These are phyloP conservation scores for Phylloscopus trochiloides DNA, from an alignment of 2,113 vertebrate genomes.

Conservation along the genomic window DNA sequence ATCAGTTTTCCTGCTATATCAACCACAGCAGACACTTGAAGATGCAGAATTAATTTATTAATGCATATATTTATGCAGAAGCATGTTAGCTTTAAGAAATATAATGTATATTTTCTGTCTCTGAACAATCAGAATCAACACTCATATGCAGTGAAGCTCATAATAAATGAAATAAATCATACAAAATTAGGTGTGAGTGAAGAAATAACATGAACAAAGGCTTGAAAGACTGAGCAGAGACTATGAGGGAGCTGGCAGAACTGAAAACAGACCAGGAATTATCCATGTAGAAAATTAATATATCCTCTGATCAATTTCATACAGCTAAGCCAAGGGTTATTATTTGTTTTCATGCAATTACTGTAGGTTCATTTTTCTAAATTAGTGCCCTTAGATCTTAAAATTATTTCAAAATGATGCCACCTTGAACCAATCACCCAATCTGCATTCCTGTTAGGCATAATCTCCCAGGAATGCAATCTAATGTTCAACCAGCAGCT, in stretches of 20 bases:
- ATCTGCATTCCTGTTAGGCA: conserved; percentile 32
- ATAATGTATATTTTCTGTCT: background rate
- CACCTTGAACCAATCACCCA: conserved; percentile 51
- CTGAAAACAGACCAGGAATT: background rate
- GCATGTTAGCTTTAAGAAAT: background rate
- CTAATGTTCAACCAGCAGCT: conserved; percentile 11
- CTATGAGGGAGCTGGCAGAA: background rate
- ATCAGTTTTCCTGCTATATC: background rate
- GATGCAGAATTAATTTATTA: background rate
- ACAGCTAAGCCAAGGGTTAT: conserved; percentile 13
- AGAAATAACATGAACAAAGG: background rate
- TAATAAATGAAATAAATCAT: background rate
- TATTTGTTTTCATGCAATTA: conserved; percentile 43
- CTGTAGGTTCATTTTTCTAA: conserved; percentile 43
- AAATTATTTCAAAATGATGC: conserved; percentile 22
- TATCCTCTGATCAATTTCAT: conserved; percentile 52
- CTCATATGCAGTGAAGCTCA: background rate
- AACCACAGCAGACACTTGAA: background rate
- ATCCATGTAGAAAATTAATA: conserved; percentile 31
- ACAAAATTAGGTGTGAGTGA: background rate
- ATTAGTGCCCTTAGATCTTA: conserved; percentile 38
- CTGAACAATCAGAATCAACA: background rate
- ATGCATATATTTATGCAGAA: background rate
- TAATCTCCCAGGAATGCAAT: conserved; percentile 44
- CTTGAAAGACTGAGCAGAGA: background rate